Evolutionary conservation across 2,797 vertebrate species (phyloP).

Genomic region (Peromyscus attwateri): DNA sequence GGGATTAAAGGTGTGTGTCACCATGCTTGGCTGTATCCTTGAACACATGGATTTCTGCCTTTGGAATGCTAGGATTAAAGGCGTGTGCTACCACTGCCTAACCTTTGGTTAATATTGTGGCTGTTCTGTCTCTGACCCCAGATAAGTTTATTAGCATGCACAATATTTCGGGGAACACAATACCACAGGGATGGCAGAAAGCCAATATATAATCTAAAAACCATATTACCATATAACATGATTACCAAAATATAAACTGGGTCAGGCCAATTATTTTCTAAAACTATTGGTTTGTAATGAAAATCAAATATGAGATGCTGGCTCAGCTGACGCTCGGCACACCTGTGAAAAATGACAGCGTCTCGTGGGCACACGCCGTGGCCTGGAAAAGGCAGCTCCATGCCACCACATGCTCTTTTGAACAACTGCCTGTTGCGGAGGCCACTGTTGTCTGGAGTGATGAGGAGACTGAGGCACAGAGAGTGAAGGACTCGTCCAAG

Average conservation of each 20-base stretch:
- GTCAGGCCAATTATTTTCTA: conserved; percentile 50
- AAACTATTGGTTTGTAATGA: conserved; percentile 50
- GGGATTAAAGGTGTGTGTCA: too few species aligned
- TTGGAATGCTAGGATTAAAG: too few species aligned
- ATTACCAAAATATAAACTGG: conserved; percentile 48
- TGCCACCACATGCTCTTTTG: neutral
- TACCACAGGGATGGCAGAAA: neutral
- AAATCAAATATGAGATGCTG: neutral
- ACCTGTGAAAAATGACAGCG: neutral
- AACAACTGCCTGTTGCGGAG: rapidly evolving
- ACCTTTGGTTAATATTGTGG: too few species aligned
- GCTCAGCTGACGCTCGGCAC: neutral
- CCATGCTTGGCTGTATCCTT: too few species aligned
- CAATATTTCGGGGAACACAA: too few species aligned
- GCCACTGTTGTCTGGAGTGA: neutral
- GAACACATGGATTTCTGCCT: too few species aligned
- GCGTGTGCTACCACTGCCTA: too few species aligned
- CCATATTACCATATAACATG: neutral
- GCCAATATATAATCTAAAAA: neutral
- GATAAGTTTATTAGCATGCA: too few species aligned
- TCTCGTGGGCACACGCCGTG: neutral
- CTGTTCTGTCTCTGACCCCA: too few species aligned
- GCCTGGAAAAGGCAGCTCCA: neutral
- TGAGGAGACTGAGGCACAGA: neutral
- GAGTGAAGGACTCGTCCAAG: too few species aligned